These are phyloP conservation scores for Palythoa caribaeorum DNA, from an alignment of 92 coral and sea anemone species.

Conservation along the genomic window DNA sequence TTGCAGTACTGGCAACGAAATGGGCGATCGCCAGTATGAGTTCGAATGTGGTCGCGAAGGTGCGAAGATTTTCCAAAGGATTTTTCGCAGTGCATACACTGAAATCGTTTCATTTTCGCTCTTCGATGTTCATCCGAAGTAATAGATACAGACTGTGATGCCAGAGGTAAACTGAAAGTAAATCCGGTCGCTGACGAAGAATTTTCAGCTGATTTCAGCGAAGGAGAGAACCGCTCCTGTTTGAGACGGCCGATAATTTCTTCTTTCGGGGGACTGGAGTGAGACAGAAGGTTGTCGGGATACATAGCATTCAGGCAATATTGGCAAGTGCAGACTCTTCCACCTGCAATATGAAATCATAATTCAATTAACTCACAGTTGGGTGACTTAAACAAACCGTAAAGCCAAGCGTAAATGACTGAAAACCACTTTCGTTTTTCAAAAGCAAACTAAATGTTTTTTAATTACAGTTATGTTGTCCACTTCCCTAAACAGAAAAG, in stretches of 20 bases:
- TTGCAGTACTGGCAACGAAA: constrained; percentile 95
- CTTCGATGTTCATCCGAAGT: constrained; percentile 79
- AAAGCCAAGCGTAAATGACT: constrained; percentile 25
- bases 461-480: constrained; percentile 39
- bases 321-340: constrained; percentile 92
- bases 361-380: constrained; percentile 44
- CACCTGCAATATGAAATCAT: constrained; percentile 74
- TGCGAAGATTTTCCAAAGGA: constrained; percentile 99
- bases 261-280: constrained; percentile 69
- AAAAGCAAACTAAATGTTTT: constrained; percentile 45
- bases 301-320: constrained; percentile 83
- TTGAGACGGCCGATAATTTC: constrained; percentile 79
- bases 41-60: constrained; percentile 98
- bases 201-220: constrained; percentile 61
- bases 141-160: constrained; percentile 69
- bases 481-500: constrained; percentile 23
- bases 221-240: constrained; percentile 77
- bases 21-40: constrained; percentile 99
- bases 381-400: constrained; percentile 34
- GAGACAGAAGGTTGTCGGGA: constrained; percentile 84
- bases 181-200: constrained; percentile 67
- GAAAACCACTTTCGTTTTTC: constrained; percentile 39
- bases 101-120: constrained; percentile 92
- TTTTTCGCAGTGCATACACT: constrained; percentile 97
- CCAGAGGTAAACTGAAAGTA: constrained; percentile 78